Base-by-base conservation (phyloP, 2,797 vertebrate species). In the Muscicapa comitata region DNA sequence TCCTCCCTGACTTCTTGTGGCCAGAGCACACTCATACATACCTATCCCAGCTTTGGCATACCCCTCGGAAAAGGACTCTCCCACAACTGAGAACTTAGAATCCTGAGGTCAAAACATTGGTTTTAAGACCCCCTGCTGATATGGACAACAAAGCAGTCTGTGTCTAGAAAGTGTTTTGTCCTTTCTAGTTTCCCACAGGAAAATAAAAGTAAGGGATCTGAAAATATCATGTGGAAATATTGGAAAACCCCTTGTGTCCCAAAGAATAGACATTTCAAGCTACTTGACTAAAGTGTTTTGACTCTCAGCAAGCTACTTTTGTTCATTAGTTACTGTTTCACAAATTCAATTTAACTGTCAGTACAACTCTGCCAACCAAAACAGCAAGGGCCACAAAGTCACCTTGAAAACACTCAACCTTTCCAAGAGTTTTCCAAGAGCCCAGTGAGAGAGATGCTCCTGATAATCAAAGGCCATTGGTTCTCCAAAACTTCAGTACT, bases 221-320 rank as follows among this genome's bases (percentile, higher is more conserved):
- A 80, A n/a, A 45, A 42, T 4, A 50, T 2, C 8, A 57, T 38
- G 66, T 47, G 40, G 81, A 91, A 92, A 91, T 77, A 68, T 23
- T 83, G 91, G 94, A 94, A 97, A 96, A 42, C 5, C 78, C 94
- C 93, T 53, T 13, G 6, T 55, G 35, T 68, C 68, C 38, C 48
- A 65, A 31, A 72, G 58, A 77, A 38, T 0, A 71, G 80, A 29
- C 7, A 53, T 50, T 85, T 73, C 50, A 48, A 33, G 10, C 67
- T 47, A 38, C 33, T 62, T 51, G 25, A 68, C 57, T 48, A 0
- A 74, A 74, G 65, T 7, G 26, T 59, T 95, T 55, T 77, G 50
- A 61, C 33, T 90, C 54, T 42, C 61, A 84, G 37, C n/a, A 75
- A 51, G 23, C 47, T 18, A 31, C 31, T 73, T 79, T 48, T 53